phyloP scores from a whole-genome alignment of 2,888 invertebrate genomes.

The Dryobotodes eremita region DNA sequence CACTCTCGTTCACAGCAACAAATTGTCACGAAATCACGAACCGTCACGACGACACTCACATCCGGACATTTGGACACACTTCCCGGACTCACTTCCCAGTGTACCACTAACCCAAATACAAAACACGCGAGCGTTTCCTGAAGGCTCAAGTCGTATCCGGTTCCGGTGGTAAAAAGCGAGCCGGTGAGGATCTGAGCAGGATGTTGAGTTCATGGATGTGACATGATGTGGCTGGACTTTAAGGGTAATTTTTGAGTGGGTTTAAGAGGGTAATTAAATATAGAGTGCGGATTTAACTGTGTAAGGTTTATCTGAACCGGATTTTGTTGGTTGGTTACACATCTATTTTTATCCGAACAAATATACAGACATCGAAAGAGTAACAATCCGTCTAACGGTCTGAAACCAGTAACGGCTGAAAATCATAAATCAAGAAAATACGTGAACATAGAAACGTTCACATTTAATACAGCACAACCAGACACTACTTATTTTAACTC shows the following conservation, averaged over 20 bases:
- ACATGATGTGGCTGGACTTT: constrained; percentile 22
- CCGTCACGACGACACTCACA: constrained; percentile 37
- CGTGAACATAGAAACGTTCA: neutral
- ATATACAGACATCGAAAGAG: neutral
- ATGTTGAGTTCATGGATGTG: constrained; percentile 69
- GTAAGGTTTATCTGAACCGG: neutral
- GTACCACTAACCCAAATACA: constrained; percentile 76
- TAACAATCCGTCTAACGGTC: neutral
- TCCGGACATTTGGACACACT: constrained; percentile 47
- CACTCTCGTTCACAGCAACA: constrained; percentile 11
- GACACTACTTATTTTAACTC: neutral
- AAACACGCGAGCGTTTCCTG: constrained; percentile 90
- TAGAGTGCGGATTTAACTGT: constrained; percentile 10
- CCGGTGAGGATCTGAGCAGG: constrained; percentile 75
- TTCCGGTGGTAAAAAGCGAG: constrained; percentile 88
- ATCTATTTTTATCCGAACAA: neutral
- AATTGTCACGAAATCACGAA: constrained; percentile 20
- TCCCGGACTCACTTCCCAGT: constrained; percentile 69
- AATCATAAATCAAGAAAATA: neutral
- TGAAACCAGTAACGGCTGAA: neutral
- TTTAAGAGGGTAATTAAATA: constrained; percentile 33
- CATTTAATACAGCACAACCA: neutral
- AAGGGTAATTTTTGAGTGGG: constrained; percentile 34
- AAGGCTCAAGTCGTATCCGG: constrained; percentile 88
- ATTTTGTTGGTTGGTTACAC: neutral